A percentile compares a stretch with the other conserved stretches of the same genome.
Conservation (phyloP, 2,113 vertebrate species). For the Myodes glareolus region DNA sequence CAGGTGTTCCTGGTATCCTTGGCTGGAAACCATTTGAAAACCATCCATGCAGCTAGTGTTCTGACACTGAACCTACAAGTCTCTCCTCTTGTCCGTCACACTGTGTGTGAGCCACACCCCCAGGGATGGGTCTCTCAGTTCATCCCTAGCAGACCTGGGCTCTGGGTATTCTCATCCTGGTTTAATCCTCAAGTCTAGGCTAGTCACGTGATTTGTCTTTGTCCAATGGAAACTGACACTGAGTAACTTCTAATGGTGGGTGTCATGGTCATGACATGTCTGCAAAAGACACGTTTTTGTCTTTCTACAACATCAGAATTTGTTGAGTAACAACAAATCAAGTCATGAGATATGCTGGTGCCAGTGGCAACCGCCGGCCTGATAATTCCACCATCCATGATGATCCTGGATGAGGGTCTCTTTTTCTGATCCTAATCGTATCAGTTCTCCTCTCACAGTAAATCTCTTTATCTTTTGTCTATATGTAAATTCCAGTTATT, state of each 20-base stretch:
- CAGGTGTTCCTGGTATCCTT: neutral
- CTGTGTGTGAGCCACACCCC: too few species aligned
- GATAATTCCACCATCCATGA: neutral
- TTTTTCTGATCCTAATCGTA: neutral
- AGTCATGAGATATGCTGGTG: neutral
- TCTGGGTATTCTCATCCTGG: neutral
- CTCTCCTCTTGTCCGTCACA: neutral
- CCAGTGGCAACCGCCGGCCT: neutral
- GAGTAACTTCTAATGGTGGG: neutral
- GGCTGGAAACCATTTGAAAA: neutral
- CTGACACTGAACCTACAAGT: neutral
- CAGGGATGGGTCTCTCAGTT: neutral
- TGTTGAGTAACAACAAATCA: neutral
- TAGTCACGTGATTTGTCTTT: neutral
- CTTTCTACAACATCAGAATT: neutral
- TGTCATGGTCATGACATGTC: neutral
- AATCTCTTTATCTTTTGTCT: neutral
- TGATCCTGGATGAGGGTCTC: neutral
- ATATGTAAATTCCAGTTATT: neutral
- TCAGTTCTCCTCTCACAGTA: neutral
- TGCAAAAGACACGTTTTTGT: neutral
- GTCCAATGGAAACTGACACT: neutral
- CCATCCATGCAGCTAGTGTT: neutral
- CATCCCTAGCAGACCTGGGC: neutral
- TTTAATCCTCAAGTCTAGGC: neutral